Evolutionary conservation across 1,140 invertebrate species (phyloP).

Genomic region (Uloborus diversus): DNA sequence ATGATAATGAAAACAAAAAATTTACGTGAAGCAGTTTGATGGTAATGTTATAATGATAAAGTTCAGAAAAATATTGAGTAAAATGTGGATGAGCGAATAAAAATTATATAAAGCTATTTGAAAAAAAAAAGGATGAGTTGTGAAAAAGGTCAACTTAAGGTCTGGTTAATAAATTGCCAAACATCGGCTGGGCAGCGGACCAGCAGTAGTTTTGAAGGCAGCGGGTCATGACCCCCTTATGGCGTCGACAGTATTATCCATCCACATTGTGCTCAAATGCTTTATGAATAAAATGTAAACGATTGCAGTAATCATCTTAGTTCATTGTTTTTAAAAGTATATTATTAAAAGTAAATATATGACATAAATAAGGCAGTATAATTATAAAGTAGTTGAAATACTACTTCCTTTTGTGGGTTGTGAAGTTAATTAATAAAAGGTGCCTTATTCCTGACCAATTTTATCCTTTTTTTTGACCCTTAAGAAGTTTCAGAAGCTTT

Average conservation of each 20-base stretch:
- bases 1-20: not conserved
- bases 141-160: not conserved
- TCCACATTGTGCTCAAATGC: not conserved
- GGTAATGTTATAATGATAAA: not conserved
- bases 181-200: not conserved
- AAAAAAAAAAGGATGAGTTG: not conserved
- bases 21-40: not conserved
- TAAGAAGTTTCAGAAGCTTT: too few species aligned
- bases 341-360: not conserved
- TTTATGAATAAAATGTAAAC: not conserved
- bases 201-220: not conserved
- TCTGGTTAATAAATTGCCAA: not conserved
- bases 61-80: not conserved
- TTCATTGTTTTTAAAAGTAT: too few species aligned
- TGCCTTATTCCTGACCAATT: too few species aligned
- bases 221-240: not conserved
- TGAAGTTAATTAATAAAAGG: too few species aligned
- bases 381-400: too few species aligned
- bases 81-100: not conserved
- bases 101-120: not conserved
- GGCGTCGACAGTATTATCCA: not conserved
- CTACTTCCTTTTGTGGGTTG: too few species aligned
- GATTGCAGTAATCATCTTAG: too few species aligned
- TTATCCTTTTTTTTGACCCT: too few species aligned
- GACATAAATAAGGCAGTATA: not conserved